Evolutionary conservation across 2,113 vertebrate species (phyloP).

Genomic region (Saguinus midas): DNA sequence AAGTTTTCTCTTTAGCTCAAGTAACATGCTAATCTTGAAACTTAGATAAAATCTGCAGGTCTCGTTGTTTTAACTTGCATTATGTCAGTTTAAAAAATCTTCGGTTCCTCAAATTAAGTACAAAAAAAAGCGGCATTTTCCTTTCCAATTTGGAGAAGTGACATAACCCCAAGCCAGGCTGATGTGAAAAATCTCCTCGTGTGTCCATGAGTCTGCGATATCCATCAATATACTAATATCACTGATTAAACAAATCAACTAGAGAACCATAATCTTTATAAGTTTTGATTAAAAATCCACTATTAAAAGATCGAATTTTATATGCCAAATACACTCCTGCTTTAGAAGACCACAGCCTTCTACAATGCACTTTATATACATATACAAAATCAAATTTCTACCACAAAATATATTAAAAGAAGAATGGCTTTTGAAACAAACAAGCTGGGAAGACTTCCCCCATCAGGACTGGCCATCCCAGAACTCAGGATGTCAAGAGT

Average conservation of each 20-base stretch:
- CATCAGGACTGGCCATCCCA: background rate
- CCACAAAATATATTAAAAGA: background rate
- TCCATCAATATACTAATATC: background rate
- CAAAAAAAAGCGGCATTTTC: background rate
- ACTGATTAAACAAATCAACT: slow-evolving; percentile 11
- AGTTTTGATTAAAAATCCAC: slow-evolving; percentile 9
- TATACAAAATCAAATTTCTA: background rate
- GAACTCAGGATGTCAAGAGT: background rate
- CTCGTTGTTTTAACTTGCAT: background rate
- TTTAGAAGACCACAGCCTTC: background rate
- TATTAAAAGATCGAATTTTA: background rate
- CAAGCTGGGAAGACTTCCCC: background rate
- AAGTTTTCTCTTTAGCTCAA: slow-evolving; percentile 21
- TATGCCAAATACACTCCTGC: background rate
- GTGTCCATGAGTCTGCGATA: background rate
- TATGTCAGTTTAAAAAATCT: slow-evolving; percentile 20
- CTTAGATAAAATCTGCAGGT: background rate
- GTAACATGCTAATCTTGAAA: background rate
- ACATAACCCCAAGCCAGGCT: background rate
- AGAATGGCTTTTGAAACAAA: slow-evolving; percentile 6
- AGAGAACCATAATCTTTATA: background rate
- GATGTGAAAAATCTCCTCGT: background rate
- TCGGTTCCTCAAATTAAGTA: background rate
- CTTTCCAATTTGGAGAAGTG: slow-evolving; percentile 10
- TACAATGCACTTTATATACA: background rate